These are phyloP conservation scores for Oceanodroma tethys DNA, from an alignment of 2,113 vertebrate species.

Conservation along the genomic window DNA sequence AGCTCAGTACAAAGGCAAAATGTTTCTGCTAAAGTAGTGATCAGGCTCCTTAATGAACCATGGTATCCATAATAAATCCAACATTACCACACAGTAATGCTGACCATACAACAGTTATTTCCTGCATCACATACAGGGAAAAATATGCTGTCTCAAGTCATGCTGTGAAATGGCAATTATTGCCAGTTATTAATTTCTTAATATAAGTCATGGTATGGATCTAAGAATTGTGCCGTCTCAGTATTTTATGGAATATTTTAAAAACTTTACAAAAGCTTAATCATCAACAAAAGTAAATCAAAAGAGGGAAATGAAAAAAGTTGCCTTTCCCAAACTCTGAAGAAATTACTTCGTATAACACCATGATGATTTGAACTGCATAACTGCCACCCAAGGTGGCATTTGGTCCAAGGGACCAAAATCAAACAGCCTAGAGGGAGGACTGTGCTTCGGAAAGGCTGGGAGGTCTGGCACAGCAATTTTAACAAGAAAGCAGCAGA, in stretches of 20 bases:
- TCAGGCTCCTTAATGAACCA: not conserved
- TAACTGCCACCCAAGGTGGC: not conserved
- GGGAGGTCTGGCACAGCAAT: not conserved
- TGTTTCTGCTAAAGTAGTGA: not conserved
- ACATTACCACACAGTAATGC: not conserved
- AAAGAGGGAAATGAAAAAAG: not conserved
- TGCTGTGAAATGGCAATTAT: not conserved
- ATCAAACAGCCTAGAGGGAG: not conserved
- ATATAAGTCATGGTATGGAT: not conserved
- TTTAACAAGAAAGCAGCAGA: not conserved
- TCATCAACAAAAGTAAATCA: not conserved
- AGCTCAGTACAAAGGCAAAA: not conserved
- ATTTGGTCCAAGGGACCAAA: not conserved
- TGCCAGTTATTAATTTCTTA: not conserved
- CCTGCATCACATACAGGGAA: not conserved
- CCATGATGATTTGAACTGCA: accelerated
- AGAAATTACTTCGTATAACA: accelerated
- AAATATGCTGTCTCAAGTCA: not conserved
- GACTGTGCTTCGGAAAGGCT: not conserved
- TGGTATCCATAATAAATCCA: not conserved
- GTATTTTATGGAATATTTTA: not conserved
- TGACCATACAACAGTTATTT: not conserved
- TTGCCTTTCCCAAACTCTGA: not conserved
- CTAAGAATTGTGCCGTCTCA: accelerated
- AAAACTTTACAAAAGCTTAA: not conserved